These are phyloP conservation scores for Zoanthus sociatus DNA, from an alignment of 92 coral and sea anemone genomes.

Conservation along the genomic window DNA sequence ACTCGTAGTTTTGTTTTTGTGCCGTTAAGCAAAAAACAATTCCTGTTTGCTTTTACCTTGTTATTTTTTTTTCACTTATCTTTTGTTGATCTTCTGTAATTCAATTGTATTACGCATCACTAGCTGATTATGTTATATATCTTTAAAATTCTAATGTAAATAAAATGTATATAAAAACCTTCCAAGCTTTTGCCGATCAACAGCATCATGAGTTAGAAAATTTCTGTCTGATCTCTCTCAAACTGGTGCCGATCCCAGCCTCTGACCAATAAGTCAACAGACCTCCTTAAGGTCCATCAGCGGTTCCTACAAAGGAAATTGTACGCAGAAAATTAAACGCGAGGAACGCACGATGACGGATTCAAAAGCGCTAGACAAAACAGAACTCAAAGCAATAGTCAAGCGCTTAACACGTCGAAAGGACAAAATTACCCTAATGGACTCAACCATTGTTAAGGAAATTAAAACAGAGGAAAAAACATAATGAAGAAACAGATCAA, in stretches of 20 bases:
- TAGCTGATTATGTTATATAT: too few species aligned
- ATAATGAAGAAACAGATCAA: conserved; percentile 38
- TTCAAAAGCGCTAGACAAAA: conserved; percentile 7
- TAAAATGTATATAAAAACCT: too few species aligned
- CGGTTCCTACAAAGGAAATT: conserved; percentile 59
- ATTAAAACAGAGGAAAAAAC: conserved; percentile 39
- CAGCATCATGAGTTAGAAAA: neutral
- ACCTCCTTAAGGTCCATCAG: conserved; percentile 57
- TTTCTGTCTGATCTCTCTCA: conserved; percentile 32
- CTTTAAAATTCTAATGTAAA: too few species aligned
- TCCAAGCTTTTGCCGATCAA: too few species aligned
- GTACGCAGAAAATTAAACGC: conserved; percentile 57
- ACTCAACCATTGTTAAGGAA: conserved; percentile 21
- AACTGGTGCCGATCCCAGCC: conserved; percentile 63
- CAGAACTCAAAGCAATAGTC: conserved; percentile 57
- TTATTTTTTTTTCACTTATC: too few species aligned
- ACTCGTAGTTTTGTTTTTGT: too few species aligned
- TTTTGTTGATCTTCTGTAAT: too few species aligned
- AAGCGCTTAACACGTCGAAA: conserved; percentile 45
- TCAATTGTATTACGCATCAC: too few species aligned
- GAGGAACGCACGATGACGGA: conserved; percentile 58
- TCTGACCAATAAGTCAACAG: conserved; percentile 29
- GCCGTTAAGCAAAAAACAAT: too few species aligned
- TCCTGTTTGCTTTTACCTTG: too few species aligned
- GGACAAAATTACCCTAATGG: conserved; percentile 35